Conservation (phyloP, 2,888 invertebrate species). For the Mythimna albipuncta region DNA sequence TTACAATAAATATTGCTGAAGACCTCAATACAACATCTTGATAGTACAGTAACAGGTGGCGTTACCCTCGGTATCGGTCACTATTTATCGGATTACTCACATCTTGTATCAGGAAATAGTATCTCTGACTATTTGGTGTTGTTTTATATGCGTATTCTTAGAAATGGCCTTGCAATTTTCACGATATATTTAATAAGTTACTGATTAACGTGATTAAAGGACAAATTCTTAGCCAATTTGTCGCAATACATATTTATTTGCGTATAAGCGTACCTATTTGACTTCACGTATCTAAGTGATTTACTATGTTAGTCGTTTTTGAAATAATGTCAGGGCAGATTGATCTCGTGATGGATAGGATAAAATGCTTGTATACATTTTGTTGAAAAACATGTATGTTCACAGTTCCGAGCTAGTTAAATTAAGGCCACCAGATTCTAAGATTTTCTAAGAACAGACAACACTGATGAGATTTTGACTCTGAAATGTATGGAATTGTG, state of each 20-base stretch:
- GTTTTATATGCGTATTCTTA: background rate
- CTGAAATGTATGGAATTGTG: no score
- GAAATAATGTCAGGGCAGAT: background rate
- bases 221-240: background rate
- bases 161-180: background rate
- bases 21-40: background rate
- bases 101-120: slow-evolving; percentile 1
- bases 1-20: background rate
- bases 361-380: background rate
- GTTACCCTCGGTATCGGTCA: slow-evolving; percentile 25
- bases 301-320: background rate
- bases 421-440: no score
- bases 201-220: background rate
- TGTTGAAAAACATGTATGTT: background rate
- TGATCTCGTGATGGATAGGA: background rate
- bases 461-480: no score
- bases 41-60: background rate
- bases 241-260: background rate
- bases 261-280: background rate
- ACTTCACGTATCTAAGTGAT: no score
- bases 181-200: background rate
- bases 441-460: no score
- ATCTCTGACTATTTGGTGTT: background rate
- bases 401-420: no score
- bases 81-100: slow-evolving; percentile 27